phyloP scores from a whole-genome alignment of 2,888 invertebrate species.

The Coenonympha arcania region DNA sequence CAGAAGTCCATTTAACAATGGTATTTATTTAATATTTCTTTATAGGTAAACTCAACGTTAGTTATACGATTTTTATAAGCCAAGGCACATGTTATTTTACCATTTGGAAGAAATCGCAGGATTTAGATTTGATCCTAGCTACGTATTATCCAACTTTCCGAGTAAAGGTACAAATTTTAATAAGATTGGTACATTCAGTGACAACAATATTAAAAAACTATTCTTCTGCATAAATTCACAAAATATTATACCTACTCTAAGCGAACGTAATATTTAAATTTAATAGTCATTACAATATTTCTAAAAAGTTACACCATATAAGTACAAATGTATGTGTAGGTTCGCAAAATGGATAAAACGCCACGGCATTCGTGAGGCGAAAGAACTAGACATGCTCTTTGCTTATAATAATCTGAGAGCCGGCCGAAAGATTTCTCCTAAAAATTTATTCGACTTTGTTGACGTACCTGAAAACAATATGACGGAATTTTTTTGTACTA shows the following conservation, averaged over 20 bases:
- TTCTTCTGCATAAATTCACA: conserved; percentile 72
- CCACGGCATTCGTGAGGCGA: conserved; percentile 15
- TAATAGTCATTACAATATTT: conserved; percentile 64
- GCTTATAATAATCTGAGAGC: conserved; percentile 5
- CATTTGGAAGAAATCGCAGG: conserved; percentile 65
- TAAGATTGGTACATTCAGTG: conserved; percentile 74
- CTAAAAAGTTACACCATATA: conserved; percentile 65
- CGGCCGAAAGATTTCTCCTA: not conserved
- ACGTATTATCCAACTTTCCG: conserved; percentile 74
- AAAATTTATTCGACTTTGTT: not conserved
- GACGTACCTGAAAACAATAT: too few relatives aligned
- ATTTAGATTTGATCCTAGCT: conserved; percentile 74
- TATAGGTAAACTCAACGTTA: conserved; percentile 58
- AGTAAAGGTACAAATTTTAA: conserved; percentile 72
- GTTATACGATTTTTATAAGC: conserved; percentile 63
- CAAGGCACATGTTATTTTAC: conserved; percentile 70
- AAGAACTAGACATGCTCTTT: conserved; percentile 25
- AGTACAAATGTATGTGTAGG: conserved; percentile 61
- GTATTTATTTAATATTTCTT: conserved; percentile 41
- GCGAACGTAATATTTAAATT: conserved; percentile 49
- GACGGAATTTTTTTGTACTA: too few relatives aligned
- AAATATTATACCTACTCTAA: conserved; percentile 73
- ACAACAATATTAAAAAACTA: conserved; percentile 75
- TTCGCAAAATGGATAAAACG: conserved; percentile 18
- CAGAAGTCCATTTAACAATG: conserved; percentile 29